A percentile compares a stretch with the other conserved stretches of the same genome.
These are phyloP conservation scores for Sarcophaga peregrina DNA, from an alignment of 1,140 invertebrate species.

Conservation along the genomic window DNA sequence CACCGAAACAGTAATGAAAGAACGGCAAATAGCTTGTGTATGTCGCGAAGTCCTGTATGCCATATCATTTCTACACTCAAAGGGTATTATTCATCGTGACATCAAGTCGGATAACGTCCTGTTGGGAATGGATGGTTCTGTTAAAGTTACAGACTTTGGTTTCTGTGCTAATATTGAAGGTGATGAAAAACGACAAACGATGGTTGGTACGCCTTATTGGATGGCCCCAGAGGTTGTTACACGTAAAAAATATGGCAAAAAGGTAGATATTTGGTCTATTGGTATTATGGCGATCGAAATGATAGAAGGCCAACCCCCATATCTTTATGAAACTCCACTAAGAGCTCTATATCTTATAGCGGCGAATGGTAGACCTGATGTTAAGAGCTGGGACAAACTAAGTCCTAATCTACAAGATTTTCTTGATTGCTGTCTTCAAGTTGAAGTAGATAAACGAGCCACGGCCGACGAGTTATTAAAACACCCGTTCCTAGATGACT, in stretches of 20 bases:
- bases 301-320: slow-evolving; percentile 97
- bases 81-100: slow-evolving; percentile 92
- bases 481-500: slow-evolving; percentile 89
- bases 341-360: slow-evolving; percentile 96
- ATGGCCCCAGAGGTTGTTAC: slow-evolving; percentile 93
- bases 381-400: slow-evolving; percentile 85
- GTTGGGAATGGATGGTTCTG: slow-evolving; percentile 94
- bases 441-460: slow-evolving; percentile 89
- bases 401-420: slow-evolving; percentile 84
- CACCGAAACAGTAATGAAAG: slow-evolving; percentile 97
- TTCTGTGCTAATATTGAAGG: slow-evolving; percentile 93
- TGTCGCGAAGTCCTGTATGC: slow-evolving; percentile 93
- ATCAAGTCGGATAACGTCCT: slow-evolving; percentile 98
- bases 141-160: slow-evolving; percentile 98
- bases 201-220: slow-evolving; percentile 92
- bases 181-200: slow-evolving; percentile 95
- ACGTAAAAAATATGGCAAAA: slow-evolving; percentile 85
- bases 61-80: slow-evolving; percentile 90
- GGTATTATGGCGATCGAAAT: slow-evolving; percentile 98
- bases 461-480: slow-evolving; percentile 85
- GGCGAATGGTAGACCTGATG: slow-evolving; percentile 91
- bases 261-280: slow-evolving; percentile 95
- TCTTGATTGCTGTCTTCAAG: slow-evolving; percentile 90
- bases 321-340: slow-evolving; percentile 93
- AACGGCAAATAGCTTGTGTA: slow-evolving; percentile 95